Conservation (phyloP, 2,113 vertebrate species). For the Leuciscus idus region DNA sequence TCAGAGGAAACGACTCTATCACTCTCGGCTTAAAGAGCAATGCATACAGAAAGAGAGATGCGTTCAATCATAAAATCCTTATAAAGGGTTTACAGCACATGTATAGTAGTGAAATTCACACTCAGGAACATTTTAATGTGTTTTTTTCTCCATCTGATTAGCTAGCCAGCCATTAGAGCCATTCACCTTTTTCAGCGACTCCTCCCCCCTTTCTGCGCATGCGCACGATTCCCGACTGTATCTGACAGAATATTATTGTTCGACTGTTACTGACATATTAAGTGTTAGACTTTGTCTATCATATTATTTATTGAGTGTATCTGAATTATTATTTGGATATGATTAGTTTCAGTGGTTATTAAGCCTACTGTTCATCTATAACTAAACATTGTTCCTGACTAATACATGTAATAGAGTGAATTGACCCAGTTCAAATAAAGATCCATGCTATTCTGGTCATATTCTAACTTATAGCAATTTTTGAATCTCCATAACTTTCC, state of each 20-base stretch:
- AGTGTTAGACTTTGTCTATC: neutral
- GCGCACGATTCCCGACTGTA: slow-evolving; percentile 11
- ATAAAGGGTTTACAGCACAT: neutral
- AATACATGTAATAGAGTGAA: slow-evolving; percentile 22
- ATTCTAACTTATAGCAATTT: too few relatives aligned
- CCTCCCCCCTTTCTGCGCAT: slow-evolving; percentile 59
- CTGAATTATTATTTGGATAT: too few relatives aligned
- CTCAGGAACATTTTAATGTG: slow-evolving; percentile 1
- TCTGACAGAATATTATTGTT: neutral
- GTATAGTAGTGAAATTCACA: neutral
- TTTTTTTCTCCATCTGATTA: slow-evolving; percentile 47
- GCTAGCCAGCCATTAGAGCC: slow-evolving; percentile 51
- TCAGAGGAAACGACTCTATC: slow-evolving; percentile 74
- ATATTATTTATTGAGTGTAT: too few relatives aligned
- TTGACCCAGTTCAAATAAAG: neutral
- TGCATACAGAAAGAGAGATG: neutral
- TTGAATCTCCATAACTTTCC: too few relatives aligned
- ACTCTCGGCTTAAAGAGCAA: slow-evolving; percentile 54
- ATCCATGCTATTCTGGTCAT: neutral
- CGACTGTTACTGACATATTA: neutral
- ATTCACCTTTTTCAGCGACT: slow-evolving; percentile 52
- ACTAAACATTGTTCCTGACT: too few relatives aligned
- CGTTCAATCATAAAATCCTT: neutral
- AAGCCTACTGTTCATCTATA: too few relatives aligned
- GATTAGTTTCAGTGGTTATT: too few relatives aligned